Evolutionary conservation across 2,888 invertebrate genomes (phyloP), one percentile per base, ranked within the genome.

Genomic region (Subacronicta megacephala): DNA sequence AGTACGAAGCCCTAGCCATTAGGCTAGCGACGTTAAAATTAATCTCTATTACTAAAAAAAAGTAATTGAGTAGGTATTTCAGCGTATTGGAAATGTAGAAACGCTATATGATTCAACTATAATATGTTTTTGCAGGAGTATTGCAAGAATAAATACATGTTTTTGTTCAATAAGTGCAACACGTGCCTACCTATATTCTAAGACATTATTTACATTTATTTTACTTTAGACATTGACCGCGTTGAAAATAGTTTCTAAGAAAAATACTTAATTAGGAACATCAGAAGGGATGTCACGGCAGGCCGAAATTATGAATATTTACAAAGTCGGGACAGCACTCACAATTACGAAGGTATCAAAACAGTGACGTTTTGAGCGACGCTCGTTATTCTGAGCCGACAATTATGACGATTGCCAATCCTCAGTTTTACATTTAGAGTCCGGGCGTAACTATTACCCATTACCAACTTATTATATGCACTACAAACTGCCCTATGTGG

Each of bases 321-420:
- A 31, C 18, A 17, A 17, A 33, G 16, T 33, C 26, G 13, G 41
- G 23, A 37, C 3, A 17, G 29, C 45, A 44, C 55, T 70, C 36
- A 40, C 55, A 45, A 43, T 59, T 16, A 43, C 38, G 26, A 31
- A 36, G 29, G 17, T 44, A 56, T 55, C 40, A 55, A 45, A 62
- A 59, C 41, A 52, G 17, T 17, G 45, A 41, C 51, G 51, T 60
- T 49, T 31, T 18, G 67, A 35, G 62, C 52, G 29, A 40, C n/a
- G 31, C 56, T 61, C 56, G 62, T 72, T 69, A 62, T 53, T 58
- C 55, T 62, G 62, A 72, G 62, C 55, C 43, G 54, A 56, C 76
- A 77, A 78, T 80, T 77, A 80, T 68, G 65, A 54, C 71, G 63
- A 80, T 76, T 78, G 77, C 73, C 77, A 61, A 70, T 77, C 67